Percentiles rank a stretch among this genome's conserved stretches.
Conservation (phyloP, 2,113 vertebrate species). For the Podocnemis expansa region DNA sequence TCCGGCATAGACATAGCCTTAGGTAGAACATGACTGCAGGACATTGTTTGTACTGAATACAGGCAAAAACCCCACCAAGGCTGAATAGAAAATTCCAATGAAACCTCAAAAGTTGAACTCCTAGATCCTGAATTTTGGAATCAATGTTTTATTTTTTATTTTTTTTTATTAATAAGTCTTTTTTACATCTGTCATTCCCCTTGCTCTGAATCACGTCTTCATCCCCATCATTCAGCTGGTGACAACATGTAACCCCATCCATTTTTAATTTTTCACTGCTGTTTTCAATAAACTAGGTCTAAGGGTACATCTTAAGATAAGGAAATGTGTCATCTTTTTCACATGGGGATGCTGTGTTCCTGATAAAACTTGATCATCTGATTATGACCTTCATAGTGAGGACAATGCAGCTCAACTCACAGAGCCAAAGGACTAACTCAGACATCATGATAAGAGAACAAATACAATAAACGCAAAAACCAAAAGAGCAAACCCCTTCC, state of each 20-base stretch:
- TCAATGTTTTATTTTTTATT: not conserved
- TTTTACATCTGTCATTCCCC: not conserved
- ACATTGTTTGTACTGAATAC: not conserved
- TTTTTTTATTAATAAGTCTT: not conserved
- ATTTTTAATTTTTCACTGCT: conserved; percentile 20
- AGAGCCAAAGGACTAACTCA: conserved; percentile 14
- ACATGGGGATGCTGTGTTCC: not conserved
- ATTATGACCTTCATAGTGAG: not conserved
- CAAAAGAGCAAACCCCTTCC: not conserved
- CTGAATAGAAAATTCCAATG: not conserved
- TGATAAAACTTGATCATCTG: not conserved
- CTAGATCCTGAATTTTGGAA: not conserved
- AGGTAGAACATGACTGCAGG: not conserved
- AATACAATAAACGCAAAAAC: not conserved
- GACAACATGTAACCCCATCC: not conserved
- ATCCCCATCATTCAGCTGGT: not conserved
- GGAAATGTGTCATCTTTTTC: not conserved
- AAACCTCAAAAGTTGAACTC: not conserved
- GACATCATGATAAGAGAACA: not conserved
- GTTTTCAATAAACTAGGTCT: not conserved
- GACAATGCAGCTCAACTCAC: not conserved
- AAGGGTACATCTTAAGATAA: not conserved
- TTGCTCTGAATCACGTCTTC: not conserved
- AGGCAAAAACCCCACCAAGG: not conserved
- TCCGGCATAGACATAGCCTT: no score